These are phyloP conservation scores for Spea hammondii DNA, from an alignment of 2,797 vertebrate genomes.

Conservation along the genomic window DNA sequence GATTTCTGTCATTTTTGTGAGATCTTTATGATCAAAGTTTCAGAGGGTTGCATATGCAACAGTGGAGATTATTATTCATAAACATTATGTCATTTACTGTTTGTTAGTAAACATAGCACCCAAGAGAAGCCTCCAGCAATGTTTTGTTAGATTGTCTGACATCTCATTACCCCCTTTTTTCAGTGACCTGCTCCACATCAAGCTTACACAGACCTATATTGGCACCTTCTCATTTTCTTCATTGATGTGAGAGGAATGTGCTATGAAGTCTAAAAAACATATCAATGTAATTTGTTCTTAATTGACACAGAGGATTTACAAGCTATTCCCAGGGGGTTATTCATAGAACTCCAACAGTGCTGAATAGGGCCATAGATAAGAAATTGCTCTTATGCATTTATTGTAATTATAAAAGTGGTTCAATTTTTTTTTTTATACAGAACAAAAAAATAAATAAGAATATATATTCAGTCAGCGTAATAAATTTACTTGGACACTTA, in stretches of 20 bases:
- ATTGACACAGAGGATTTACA: neutral
- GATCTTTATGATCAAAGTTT: too few relatives aligned
- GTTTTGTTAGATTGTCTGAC: neutral
- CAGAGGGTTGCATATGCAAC: too few relatives aligned
- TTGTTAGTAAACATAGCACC: neutral
- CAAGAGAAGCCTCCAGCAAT: neutral
- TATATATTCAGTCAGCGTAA: too few relatives aligned
- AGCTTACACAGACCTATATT: neutral
- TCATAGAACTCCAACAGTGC: constrained; percentile 2
- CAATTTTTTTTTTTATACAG: too few relatives aligned
- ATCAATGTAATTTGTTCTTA: constrained; percentile 2
- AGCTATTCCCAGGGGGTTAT: constrained; percentile 3
- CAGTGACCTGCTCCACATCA: neutral
- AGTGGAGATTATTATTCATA: too few relatives aligned
- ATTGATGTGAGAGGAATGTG: neutral
- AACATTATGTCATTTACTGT: neutral
- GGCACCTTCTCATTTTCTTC: constrained; percentile 1
- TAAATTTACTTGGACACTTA: too few relatives aligned
- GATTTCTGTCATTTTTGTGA: too few relatives aligned
- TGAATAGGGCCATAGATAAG: neutral
- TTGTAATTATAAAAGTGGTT: too few relatives aligned
- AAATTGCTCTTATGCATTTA: neutral
- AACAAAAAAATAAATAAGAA: too few relatives aligned
- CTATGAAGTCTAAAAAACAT: constrained; percentile 7
- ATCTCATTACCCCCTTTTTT: neutral